phyloP scores from a whole-genome alignment of 2,888 invertebrate genomes.

The Xanthia icteritia region DNA sequence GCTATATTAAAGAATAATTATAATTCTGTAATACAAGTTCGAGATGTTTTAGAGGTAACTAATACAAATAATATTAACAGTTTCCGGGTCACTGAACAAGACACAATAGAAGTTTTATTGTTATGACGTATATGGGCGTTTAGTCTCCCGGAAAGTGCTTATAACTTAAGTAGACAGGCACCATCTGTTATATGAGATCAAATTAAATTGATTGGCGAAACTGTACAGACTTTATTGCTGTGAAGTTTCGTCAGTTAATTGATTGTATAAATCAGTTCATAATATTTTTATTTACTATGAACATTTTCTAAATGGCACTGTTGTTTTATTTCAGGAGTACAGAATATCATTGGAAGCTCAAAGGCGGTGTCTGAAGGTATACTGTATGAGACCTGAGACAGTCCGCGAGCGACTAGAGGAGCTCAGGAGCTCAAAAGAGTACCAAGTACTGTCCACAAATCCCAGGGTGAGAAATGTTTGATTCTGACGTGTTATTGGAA shows the following conservation, averaged over 20 bases:
- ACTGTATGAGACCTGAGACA: constrained; percentile 90
- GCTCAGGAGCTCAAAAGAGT: constrained; percentile 90
- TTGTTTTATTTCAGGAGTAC: constrained; percentile 83
- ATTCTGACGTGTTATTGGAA: background rate
- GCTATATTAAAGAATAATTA: constrained; percentile 91
- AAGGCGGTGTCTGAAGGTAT: constrained; percentile 88
- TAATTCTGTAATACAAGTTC: constrained; percentile 88
- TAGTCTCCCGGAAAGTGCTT: no score
- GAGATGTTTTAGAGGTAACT: constrained; percentile 88
- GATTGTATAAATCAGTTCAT: background rate
- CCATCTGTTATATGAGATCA: background rate
- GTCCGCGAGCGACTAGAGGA: constrained; percentile 90
- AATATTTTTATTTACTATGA: background rate
- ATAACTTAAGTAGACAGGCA: background rate
- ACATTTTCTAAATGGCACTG: background rate
- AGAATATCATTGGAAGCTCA: constrained; percentile 90
- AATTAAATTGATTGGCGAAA: background rate
- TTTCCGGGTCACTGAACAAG: no score
- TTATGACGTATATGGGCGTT: no score
- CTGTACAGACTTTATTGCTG: background rate
- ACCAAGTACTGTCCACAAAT: constrained; percentile 91
- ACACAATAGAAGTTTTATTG: no score
- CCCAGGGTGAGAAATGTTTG: constrained; percentile 85
- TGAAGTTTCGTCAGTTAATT: background rate
- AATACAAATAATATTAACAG: background rate